phyloP scores from a whole-genome alignment of 1,140 invertebrate genomes.

The Lasioglossum baleicum region DNA sequence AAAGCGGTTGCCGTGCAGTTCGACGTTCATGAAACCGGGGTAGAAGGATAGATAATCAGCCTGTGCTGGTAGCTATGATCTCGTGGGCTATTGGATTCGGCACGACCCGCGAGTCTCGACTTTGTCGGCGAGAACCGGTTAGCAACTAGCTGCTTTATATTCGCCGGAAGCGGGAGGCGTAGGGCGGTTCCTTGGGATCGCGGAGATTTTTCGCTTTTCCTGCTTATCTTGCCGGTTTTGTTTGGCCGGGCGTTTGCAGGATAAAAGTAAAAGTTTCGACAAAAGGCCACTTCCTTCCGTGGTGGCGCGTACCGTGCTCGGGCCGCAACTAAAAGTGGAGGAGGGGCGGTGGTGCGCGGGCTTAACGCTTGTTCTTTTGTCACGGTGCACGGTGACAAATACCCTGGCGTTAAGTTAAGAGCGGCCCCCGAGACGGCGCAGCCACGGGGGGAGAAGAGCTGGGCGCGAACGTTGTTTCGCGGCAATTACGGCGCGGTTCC shows the following conservation, averaged over 20 bases:
- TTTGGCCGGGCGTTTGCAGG: slow-evolving; percentile 25
- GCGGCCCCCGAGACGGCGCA: neutral
- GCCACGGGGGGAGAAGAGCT: slow-evolving; percentile 7
- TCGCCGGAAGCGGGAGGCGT: neutral
- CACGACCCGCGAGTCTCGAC: no score
- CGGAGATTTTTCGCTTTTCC: slow-evolving; percentile 15
- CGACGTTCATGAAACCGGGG: no score
- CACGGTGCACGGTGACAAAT: slow-evolving; percentile 64
- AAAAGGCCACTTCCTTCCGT: slow-evolving; percentile 57
- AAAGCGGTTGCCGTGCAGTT: no score
- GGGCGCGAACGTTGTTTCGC: slow-evolving; percentile 54
- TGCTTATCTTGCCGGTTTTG: slow-evolving; percentile 39
- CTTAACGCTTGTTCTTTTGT: slow-evolving; percentile 59
- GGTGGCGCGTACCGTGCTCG: slow-evolving; percentile 27
- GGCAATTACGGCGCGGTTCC: slow-evolving; percentile 64
- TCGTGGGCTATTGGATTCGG: no score
- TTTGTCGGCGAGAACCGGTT: no score
- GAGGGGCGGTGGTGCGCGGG: neutral
- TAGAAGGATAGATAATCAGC: no score
- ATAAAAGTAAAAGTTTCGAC: slow-evolving; percentile 63
- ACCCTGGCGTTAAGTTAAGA: slow-evolving; percentile 61
- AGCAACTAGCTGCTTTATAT: slow-evolving; percentile 26
- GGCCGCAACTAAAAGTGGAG: slow-evolving; percentile 16
- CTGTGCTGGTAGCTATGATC: no score
- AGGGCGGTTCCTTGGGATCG: slow-evolving; percentile 13